Percentiles rank a stretch among this genome's conserved stretches.
These are phyloP conservation scores for Stomatorhinus walkeri DNA, from an alignment of 2,797 vertebrate species.

Conservation along the genomic window DNA sequence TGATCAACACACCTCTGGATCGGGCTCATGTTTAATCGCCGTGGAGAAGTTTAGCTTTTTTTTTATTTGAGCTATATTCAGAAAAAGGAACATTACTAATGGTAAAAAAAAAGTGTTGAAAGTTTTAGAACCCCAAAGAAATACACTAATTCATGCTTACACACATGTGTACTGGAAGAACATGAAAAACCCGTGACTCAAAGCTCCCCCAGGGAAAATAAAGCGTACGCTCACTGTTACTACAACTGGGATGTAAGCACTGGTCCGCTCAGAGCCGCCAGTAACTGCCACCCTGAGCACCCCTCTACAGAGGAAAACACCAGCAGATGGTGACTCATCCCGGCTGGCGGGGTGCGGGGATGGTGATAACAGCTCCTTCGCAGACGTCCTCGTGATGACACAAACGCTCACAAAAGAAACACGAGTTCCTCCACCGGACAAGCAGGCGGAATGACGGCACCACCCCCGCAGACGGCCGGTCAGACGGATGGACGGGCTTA, in stretches of 20 bases:
- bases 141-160: background rate
- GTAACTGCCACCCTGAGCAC: background rate
- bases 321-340: background rate
- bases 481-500: background rate
- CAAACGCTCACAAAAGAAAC: conserved; percentile 7
- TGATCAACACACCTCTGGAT: background rate
- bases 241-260: background rate
- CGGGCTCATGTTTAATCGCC: background rate
- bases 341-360: background rate
- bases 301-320: background rate
- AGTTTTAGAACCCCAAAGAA: background rate
- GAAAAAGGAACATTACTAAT: background rate
- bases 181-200: background rate
- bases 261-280: background rate
- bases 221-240: background rate
- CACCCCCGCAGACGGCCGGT: background rate
- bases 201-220: background rate
- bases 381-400: conserved; percentile 6
- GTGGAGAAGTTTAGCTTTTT: background rate
- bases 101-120: background rate
- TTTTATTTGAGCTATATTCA: background rate
- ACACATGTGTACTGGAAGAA: background rate
- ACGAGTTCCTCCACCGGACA: background rate
- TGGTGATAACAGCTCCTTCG: background rate
- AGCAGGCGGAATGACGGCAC: background rate